These are phyloP conservation scores for Laterallus jamaicensis DNA, from an alignment of 2,113 vertebrate genomes.

Conservation along the genomic window DNA sequence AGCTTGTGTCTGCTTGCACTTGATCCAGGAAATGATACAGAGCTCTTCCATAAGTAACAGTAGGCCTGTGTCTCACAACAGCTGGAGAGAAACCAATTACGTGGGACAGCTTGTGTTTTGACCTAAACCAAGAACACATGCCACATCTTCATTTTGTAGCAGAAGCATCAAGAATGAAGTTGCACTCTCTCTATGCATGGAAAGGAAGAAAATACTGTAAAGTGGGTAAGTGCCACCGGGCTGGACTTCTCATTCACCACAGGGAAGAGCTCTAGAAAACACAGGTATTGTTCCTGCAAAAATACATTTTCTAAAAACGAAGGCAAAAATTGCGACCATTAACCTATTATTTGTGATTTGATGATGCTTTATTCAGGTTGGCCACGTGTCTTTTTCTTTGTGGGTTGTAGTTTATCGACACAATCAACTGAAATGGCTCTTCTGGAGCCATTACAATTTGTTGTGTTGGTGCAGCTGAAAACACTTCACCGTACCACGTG, in stretches of 20 bases:
- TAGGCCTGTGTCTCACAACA: not conserved
- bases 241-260: not conserved
- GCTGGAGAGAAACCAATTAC: not conserved
- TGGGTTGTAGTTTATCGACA: constrained; percentile 13
- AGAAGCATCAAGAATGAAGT: not conserved
- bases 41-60: not conserved
- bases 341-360: not conserved
- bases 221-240: not conserved
- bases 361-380: not conserved
- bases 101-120: not conserved
- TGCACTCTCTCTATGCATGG: not conserved
- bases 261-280: not conserved
- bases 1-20: not conserved
- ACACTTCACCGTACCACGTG: constrained; percentile 49
- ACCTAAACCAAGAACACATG: not conserved
- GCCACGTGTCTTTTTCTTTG: not conserved
- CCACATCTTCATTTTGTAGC: not conserved
- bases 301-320: not conserved
- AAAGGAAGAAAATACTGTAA: not conserved
- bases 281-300: not conserved
- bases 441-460: constrained; percentile 54
- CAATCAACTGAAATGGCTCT: constrained; percentile 46
- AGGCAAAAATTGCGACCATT: not conserved
- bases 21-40: not conserved
- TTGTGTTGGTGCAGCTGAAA: constrained; percentile 60